A percentile compares a stretch with the other conserved stretches of the same genome.
These are phyloP conservation scores for Phalacrocorax carbo DNA, from an alignment of 2,113 vertebrate species.

Conservation along the genomic window DNA sequence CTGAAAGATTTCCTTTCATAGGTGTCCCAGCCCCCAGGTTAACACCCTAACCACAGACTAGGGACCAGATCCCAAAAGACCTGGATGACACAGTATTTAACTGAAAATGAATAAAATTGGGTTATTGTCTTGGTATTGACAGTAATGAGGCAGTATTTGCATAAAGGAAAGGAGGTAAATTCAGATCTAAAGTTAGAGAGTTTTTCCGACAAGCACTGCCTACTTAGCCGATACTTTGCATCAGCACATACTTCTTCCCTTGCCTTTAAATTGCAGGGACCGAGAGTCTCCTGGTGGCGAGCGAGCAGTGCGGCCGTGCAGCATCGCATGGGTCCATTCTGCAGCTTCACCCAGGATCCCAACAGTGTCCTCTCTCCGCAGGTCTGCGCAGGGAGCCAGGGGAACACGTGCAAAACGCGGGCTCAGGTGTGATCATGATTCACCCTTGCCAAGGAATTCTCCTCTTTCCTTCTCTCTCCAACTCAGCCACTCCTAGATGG, in stretches of 20 bases:
- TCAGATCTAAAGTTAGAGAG: not conserved
- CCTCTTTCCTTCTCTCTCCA: not conserved
- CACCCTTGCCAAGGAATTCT: not conserved
- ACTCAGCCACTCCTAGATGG: not conserved
- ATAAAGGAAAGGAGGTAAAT: not conserved
- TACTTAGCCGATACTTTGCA: not conserved
- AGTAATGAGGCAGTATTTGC: not conserved
- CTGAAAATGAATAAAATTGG: not conserved
- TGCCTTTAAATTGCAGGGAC: not conserved
- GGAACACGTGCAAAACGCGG: not conserved
- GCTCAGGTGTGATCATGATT: not conserved
- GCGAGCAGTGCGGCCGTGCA: accelerated
- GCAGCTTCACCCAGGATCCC: not conserved
- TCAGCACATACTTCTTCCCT: not conserved
- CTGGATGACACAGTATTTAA: not conserved
- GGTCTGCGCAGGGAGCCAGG: not conserved
- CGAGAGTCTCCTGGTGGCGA: not conserved
- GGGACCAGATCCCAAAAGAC: not conserved
- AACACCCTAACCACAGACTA: not conserved
- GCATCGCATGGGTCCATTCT: accelerated
- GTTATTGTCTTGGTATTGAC: not conserved
- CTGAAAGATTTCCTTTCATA: not conserved
- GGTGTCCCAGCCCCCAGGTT: not conserved
- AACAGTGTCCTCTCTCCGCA: accelerated
- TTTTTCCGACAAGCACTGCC: not conserved